Base-by-base conservation (phyloP, 2,888 invertebrate genomes). In the Drosophila birchii region DNA sequence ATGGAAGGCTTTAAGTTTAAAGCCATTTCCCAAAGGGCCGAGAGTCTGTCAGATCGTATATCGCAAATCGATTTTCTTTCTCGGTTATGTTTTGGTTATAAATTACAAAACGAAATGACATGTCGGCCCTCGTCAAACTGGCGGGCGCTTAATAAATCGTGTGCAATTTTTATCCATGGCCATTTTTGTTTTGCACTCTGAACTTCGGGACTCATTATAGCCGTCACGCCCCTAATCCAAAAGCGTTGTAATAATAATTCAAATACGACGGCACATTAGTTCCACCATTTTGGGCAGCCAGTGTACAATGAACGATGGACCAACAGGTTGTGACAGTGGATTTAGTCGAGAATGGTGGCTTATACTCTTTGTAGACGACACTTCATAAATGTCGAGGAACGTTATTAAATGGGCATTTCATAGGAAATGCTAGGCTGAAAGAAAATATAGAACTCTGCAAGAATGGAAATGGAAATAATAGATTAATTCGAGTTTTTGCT, bases 251-350 rank as follows among this genome's bases (percentile, higher is more conserved):
- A 85, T 82, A 81, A 86, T 85, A 86, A 81, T 82, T 85, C 85
- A 81, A 86, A 81, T 81, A 61, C 58, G 54, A 71, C 73, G 83
- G 80, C 80, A 80, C 86, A 86, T 86, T 86, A 86, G 85, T 86
- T 82, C 85, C 85, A 75, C 81, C 77, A 67, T 82, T 81, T 82
- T 80, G 75, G 71, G 73, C 82, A 85, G 53, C 58, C 61, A 66
- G 59, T 45, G 76, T 49, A 76, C 78, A 80, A 81, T 83, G 83
- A 83, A 79, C 78, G 79, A 64, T 53, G 61, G 72, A 69, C 84
- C 83, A 84, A 84, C 84, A 84, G 84, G 86, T 86, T 81, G 74
- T 59, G 47, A 66, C 66, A 64, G 80, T 74, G 76, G 63, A 79
- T 68, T 64, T 64, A 20, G 55, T n/a, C 20, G 32, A 34, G 23